A percentile compares a stretch with the other conserved stretches of the same genome.
Evolutionary conservation across 2,113 vertebrate genomes (phyloP).

Genomic region (Nothocercus nigrocapillus): DNA sequence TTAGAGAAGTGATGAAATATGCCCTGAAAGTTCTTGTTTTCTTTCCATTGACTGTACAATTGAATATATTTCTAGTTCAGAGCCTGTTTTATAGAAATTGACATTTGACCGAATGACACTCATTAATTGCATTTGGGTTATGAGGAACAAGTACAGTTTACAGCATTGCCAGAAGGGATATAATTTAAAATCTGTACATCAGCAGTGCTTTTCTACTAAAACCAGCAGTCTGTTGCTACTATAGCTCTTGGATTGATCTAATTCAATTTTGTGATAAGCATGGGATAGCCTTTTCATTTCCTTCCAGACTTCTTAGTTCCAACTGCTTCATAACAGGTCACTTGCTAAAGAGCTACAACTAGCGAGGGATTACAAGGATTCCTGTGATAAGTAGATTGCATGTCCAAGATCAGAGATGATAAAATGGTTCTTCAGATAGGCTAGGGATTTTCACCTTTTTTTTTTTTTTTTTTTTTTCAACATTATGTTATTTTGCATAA

Average conservation of each 20-base stretch:
- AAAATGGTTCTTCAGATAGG: background rate
- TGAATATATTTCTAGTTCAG: background rate
- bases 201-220: background rate
- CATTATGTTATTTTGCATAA: background rate
- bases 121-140: background rate
- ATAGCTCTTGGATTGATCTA: background rate
- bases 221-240: background rate
- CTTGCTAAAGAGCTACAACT: background rate
- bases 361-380: fast-evolving
- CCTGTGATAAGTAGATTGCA: background rate
- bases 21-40: background rate
- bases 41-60: background rate
- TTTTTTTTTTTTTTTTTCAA: background rate
- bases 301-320: background rate
- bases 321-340: background rate
- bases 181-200: background rate
- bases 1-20: background rate
- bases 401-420: background rate
- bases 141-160: background rate
- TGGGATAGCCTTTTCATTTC: background rate
- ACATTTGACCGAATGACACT: background rate
- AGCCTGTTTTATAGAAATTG: background rate
- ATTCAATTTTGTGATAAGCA: background rate
- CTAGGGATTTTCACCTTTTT: background rate
- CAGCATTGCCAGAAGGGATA: background rate